Conservation (phyloP, 2,113 vertebrate genomes). For the Tenebrosternarchus preto region DNA sequence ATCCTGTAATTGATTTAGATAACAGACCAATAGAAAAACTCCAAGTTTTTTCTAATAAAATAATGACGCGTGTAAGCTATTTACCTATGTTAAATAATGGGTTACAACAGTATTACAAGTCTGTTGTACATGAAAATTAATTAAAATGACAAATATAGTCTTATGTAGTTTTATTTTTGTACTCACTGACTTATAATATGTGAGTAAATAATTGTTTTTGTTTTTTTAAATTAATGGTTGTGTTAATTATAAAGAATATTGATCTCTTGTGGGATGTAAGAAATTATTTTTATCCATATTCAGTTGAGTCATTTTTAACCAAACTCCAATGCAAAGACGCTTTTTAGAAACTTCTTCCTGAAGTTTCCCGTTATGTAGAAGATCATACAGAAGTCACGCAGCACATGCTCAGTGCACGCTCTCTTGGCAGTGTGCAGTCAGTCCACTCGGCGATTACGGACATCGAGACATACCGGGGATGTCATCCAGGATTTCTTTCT, state of each 20-base stretch:
- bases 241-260: too few species aligned
- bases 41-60: background rate
- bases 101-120: background rate
- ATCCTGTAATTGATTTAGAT: conserved; percentile 66
- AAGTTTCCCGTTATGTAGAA: too few species aligned
- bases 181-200: background rate
- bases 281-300: too few species aligned
- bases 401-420: conserved; percentile 12
- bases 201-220: too few species aligned
- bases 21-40: conserved; percentile 7
- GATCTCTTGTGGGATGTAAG: too few species aligned
- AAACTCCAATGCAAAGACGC: too few species aligned
- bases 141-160: background rate
- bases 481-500: conserved; percentile 74
- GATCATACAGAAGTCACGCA: too few species aligned
- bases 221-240: too few species aligned
- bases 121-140: background rate
- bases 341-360: too few species aligned
- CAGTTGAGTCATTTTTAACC: too few species aligned
- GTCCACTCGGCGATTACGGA: conserved; percentile 70
- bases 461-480: conserved; percentile 70
- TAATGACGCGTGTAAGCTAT: background rate
- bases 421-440: conserved; percentile 66
- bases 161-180: background rate
- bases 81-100: background rate